Conservation (phyloP, 2,797 vertebrate genomes). For the Phylloscopus collybita region DNA sequence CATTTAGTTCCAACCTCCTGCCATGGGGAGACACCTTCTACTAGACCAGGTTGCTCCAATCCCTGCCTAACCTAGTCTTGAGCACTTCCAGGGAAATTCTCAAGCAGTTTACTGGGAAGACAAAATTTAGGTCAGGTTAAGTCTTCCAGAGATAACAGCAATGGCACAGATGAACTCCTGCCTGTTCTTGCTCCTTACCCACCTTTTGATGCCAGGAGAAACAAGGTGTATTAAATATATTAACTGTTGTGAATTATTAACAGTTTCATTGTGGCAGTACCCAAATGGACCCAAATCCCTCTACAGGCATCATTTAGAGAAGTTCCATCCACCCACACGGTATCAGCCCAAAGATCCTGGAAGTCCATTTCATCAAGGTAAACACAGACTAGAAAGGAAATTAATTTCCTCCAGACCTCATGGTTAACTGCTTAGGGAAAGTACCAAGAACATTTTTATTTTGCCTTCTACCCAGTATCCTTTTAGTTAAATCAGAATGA, state of each 20-base stretch:
- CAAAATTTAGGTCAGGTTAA: background rate
- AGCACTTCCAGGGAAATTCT: background rate
- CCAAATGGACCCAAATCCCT: background rate
- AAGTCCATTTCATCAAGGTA: background rate
- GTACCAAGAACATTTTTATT: background rate
- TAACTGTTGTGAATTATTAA: background rate
- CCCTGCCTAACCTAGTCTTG: background rate
- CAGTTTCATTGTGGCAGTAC: background rate
- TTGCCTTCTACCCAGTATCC: background rate
- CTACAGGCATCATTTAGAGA: background rate
- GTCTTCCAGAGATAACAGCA: background rate
- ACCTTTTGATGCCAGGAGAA: background rate
- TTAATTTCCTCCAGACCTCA: background rate
- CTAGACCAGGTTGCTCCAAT: background rate
- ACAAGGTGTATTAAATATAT: background rate
- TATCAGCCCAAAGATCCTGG: background rate
- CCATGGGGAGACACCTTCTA: background rate
- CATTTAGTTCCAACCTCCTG: background rate
- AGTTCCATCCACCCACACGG: background rate
- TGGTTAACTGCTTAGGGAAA: background rate
- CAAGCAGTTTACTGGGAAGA: background rate
- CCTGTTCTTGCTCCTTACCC: background rate
- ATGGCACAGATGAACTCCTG: background rate
- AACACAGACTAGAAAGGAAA: background rate
- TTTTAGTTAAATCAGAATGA: background rate